phyloP scores from a whole-genome alignment of 2,797 vertebrate species.

The Sphenodon punctatus region DNA sequence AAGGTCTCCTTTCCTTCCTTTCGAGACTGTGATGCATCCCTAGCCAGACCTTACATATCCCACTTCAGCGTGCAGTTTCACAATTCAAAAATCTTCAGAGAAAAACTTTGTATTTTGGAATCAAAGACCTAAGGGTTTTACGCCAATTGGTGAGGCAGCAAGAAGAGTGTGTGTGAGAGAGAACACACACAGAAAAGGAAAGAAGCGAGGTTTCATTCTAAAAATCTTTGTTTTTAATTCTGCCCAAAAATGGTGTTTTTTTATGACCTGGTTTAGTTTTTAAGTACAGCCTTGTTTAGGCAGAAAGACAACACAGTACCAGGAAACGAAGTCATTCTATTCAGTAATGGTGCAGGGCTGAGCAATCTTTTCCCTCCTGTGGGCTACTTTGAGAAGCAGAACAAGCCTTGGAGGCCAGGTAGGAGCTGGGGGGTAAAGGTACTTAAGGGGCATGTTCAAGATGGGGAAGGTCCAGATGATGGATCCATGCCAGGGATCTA shows the following conservation, averaged over 20 bases:
- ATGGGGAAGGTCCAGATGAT: too few relatives aligned
- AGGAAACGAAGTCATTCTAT: too few relatives aligned
- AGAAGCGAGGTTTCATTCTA: background rate
- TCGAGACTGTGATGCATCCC: background rate
- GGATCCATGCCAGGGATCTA: too few relatives aligned
- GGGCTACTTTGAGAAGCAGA: too few relatives aligned
- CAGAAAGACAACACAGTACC: too few relatives aligned
- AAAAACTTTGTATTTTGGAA: background rate
- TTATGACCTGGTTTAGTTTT: rapidly evolving
- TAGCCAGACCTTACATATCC: background rate
- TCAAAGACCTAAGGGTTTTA: rapidly evolving
- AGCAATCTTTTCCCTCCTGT: too few relatives aligned
- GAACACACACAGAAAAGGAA: rapidly evolving
- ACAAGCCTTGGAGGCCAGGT: too few relatives aligned
- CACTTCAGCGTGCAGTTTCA: background rate
- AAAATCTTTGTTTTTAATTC: background rate
- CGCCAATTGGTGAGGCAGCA: rapidly evolving
- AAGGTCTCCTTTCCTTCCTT: background rate
- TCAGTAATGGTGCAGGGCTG: too few relatives aligned
- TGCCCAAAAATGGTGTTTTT: rapidly evolving
- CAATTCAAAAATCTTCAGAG: background rate
- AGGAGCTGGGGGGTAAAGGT: too few relatives aligned
- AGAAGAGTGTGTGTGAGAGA: rapidly evolving
- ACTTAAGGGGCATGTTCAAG: too few relatives aligned
- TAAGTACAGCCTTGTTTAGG: too few relatives aligned